Evolutionary conservation across 2,888 invertebrate species (phyloP).

Genomic region (Hetaerina titia): DNA sequence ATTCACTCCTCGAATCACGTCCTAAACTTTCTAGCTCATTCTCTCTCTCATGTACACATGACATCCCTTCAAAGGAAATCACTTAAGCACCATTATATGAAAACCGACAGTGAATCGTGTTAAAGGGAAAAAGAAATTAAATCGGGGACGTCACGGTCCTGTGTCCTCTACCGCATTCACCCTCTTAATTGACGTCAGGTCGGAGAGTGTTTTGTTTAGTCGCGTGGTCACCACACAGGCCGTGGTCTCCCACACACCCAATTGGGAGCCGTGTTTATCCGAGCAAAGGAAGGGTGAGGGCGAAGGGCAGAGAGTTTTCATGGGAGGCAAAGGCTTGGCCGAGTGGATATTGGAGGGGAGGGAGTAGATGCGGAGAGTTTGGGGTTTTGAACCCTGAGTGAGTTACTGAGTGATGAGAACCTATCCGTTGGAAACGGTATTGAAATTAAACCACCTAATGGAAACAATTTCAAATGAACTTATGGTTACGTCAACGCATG

Average conservation of each 20-base stretch:
- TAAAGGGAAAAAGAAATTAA: conserved; percentile 31
- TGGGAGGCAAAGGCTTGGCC: neutral
- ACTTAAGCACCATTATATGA: conserved; percentile 50
- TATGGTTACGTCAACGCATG: too few species aligned
- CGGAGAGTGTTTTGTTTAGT: conserved; percentile 57
- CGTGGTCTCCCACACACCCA: conserved; percentile 45
- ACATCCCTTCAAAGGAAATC: conserved; percentile 41
- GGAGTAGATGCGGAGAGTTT: too few species aligned
- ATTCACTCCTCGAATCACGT: neutral
- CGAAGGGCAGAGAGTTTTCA: neutral
- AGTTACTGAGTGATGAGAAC: neutral
- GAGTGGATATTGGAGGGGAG: neutral
- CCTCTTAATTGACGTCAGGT: conserved; percentile 52
- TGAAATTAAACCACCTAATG: neutral
- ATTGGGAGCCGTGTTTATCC: conserved; percentile 53
- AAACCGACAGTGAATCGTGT: neutral
- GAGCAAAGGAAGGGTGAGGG: neutral
- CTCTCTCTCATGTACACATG: neutral
- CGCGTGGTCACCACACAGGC: conserved; percentile 44
- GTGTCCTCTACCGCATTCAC: conserved; percentile 47
- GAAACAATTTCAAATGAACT: neutral
- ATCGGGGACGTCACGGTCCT: conserved; percentile 13
- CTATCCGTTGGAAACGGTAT: neutral
- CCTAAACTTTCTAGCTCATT: neutral
- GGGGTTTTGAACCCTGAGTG: neutral